These are phyloP conservation scores for Yponomeuta evonymella DNA, from an alignment of 2,888 invertebrate species.

Conservation along the genomic window DNA sequence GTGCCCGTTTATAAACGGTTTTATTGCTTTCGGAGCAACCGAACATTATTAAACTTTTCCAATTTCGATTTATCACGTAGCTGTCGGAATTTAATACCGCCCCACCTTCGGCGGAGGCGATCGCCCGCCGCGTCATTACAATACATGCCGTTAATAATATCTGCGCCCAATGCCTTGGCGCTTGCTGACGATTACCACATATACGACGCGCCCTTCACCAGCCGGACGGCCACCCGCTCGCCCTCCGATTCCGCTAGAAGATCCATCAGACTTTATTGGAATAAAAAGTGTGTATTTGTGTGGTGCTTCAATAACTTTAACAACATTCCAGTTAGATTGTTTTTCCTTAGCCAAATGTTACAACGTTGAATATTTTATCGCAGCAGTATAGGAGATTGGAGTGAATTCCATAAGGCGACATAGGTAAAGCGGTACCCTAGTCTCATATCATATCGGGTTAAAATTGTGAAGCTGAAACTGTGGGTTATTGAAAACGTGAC, in stretches of 20 bases:
- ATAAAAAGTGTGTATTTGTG: too few species aligned
- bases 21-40: slow-evolving; percentile 77
- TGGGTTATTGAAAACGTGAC: slow-evolving; percentile 76
- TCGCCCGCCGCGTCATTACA: slow-evolving; percentile 76
- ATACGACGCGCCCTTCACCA: not conserved
- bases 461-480: slow-evolving; percentile 76
- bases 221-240: slow-evolving; percentile 1
- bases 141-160: slow-evolving; percentile 75
- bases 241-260: not conserved
- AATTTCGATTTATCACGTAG: slow-evolving; percentile 78
- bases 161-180: slow-evolving; percentile 45
- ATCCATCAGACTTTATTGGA: not conserved
- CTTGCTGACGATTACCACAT: slow-evolving; percentile 40
- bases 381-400: not conserved
- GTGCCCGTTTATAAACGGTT: slow-evolving; percentile 77
- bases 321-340: not conserved
- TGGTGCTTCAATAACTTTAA: too few species aligned
- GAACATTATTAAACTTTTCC: slow-evolving; percentile 78
- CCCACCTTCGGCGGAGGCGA: slow-evolving; percentile 75
- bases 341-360: not conserved
- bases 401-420: slow-evolving; percentile 51
- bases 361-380: not conserved
- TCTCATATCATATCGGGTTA: slow-evolving; percentile 68
- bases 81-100: slow-evolving; percentile 77
- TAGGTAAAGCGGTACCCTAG: slow-evolving; percentile 29